phyloP scores from a whole-genome alignment of 2,797 vertebrate genomes.

The Threskiornis aethiopicus region DNA sequence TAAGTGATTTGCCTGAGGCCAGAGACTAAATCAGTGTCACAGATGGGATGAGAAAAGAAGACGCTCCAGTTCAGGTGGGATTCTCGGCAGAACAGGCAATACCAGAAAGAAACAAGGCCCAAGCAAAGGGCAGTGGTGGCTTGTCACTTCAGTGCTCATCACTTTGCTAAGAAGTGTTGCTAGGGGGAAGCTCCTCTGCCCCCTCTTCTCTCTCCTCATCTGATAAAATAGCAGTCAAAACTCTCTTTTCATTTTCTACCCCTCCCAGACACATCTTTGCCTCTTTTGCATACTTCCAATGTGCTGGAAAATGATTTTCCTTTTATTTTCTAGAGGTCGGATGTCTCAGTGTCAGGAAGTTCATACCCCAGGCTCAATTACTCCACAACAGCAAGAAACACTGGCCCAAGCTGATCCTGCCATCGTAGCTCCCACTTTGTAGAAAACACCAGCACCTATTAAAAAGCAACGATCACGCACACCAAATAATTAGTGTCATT shows the following conservation, averaged over 20 bases:
- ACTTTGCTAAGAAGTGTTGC: not conserved
- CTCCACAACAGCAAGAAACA: not conserved
- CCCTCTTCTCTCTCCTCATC: not conserved
- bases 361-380: not conserved
- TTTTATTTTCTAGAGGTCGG: not conserved
- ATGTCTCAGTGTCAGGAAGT: not conserved
- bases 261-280: not conserved
- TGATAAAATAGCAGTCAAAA: not conserved
- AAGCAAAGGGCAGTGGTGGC: not conserved
- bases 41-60: not conserved
- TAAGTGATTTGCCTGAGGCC: not conserved
- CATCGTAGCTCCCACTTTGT: not conserved
- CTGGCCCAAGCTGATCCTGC: not conserved
- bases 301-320: not conserved
- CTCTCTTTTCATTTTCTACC: not conserved
- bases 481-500: constrained; percentile 46
- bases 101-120: not conserved
- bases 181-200: not conserved
- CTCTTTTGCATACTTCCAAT: not conserved
- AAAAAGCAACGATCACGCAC: not conserved
- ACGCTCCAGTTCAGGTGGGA: not conserved
- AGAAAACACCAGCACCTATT: not conserved
- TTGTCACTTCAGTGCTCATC: not conserved
- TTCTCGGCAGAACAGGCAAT: not conserved
- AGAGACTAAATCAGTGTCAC: not conserved